Evolutionary conservation across 2,888 invertebrate genomes (phyloP), one percentile per base, ranked within the genome.

Genomic region (Plebejus melissa): DNA sequence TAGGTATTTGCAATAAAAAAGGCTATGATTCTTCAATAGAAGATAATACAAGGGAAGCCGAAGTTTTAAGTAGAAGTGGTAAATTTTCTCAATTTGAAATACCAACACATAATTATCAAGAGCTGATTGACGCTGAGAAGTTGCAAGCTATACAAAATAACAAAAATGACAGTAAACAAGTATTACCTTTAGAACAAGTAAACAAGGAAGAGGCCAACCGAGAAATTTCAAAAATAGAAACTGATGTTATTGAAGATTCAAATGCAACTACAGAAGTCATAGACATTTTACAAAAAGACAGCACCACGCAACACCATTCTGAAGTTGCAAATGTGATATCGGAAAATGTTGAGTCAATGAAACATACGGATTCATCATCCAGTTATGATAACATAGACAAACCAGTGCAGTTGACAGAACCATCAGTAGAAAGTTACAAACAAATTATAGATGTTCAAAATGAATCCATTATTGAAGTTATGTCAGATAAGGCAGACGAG

Each of bases 91-190:
- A 75, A 57, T 82, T 77, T 74, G 84, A 86, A 79, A 77, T 81
- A 54, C 77, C 81, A 50, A 78, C 78, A 57, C 81, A 85, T 46
- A 85, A 77, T 77, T 87, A 89, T 77, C 81, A 86, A 32, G 87
- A 87, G 82, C 82, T 88, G 77, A 80, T 79, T 74, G 88, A 89
- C 79, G 87, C 86, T 57, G 83, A 83, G 76, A 75, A 76, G 6
- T 72, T 76, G 65, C 77, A 79, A 58, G 81, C 80, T 36, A 54
- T 54, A 50, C 41, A 54, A 58, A 16, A 46, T 11, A 22, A 50
- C 60, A 54, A 50, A 74, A 46, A 65, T 36, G 13, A 65, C 13
- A 13, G 16, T 13, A 13, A 65, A 36, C 4, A 5, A 16, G 4
- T 65, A 16, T 5, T 65, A 32, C 13, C 13, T 13, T 65, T 13